phyloP scores from a whole-genome alignment of 2,888 invertebrate species.

The Erebia aethiops region DNA sequence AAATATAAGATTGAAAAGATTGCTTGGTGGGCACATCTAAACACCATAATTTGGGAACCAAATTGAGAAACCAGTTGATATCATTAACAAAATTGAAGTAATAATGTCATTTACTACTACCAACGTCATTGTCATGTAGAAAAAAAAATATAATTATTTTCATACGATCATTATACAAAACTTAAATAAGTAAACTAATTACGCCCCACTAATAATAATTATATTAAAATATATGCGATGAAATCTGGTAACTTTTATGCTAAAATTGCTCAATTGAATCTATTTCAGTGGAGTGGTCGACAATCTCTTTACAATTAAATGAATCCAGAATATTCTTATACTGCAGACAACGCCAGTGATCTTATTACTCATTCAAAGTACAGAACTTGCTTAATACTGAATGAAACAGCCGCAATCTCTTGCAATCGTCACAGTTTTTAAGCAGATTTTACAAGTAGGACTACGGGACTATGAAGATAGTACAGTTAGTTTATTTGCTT shows the following conservation, averaged over 20 bases:
- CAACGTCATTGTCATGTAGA: not conserved
- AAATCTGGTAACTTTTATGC: conserved; percentile 23
- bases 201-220: not conserved
- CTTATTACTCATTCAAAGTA: conserved; percentile 50
- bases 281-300: conserved; percentile 47
- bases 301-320: conserved; percentile 58
- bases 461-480: conserved; percentile 10
- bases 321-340: conserved; percentile 49
- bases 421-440: conserved; percentile 34
- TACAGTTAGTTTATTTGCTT: conserved; percentile 7
- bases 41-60: too few relatives aligned
- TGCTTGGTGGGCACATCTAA: too few relatives aligned
- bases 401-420: conserved; percentile 32
- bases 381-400: conserved; percentile 44
- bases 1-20: too few relatives aligned
- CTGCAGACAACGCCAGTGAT: conserved; percentile 50
- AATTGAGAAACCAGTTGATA: not conserved
- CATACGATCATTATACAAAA: too few relatives aligned
- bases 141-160: not conserved
- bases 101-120: not conserved
- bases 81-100: not conserved
- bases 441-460: conserved; percentile 32
- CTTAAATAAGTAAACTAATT: too few relatives aligned
- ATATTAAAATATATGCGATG: too few relatives aligned
- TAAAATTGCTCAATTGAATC: conserved; percentile 37